Evolutionary conservation across 2,113 vertebrate species (phyloP).

Genomic region (Heptranchias perlo): DNA sequence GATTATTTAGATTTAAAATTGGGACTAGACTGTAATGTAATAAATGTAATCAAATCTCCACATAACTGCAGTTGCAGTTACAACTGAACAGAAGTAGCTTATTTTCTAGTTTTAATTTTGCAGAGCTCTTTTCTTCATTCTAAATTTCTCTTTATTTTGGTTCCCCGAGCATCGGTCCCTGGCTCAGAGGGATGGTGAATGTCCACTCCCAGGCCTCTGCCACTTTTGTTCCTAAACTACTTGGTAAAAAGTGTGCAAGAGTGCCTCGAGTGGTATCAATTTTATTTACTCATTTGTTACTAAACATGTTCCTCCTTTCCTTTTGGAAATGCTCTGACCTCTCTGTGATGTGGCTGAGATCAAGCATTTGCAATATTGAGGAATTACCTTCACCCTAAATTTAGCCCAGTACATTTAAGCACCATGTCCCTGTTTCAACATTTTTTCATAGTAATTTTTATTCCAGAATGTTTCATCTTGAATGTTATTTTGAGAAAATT

Average conservation of each 20-base stretch:
- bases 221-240: neutral
- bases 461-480: neutral
- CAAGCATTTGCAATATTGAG: neutral
- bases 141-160: neutral
- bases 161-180: neutral
- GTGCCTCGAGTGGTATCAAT: neutral
- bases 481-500: neutral
- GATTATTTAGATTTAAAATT: neutral
- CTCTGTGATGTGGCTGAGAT: neutral
- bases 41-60: neutral
- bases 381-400: neutral
- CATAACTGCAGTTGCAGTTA: neutral
- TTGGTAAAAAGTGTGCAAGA: neutral
- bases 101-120: neutral
- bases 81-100: neutral
- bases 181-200: neutral
- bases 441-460: neutral
- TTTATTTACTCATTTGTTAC: neutral
- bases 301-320: neutral
- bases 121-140: neutral
- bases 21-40: neutral
- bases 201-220: too few relatives aligned
- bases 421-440: neutral
- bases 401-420: neutral
- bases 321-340: neutral